phyloP scores from a whole-genome alignment of 30 jellyfish, hydroid and myxozoan species.

The Aurelia sp. region DNA sequence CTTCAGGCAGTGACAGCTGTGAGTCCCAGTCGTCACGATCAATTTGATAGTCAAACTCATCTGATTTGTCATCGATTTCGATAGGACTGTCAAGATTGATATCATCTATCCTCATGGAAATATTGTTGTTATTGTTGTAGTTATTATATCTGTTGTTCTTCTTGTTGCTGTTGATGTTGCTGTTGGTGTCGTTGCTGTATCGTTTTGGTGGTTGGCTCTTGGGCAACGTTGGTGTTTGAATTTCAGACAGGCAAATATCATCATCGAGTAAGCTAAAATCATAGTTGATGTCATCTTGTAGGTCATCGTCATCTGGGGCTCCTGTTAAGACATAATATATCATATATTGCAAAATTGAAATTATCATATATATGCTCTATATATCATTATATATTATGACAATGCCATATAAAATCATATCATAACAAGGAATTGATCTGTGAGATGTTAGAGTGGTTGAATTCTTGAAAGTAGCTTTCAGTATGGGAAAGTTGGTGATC shows the following conservation, averaged over 20 bases:
- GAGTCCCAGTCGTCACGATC: background rate
- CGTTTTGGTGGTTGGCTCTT: too few relatives aligned
- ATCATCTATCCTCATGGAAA: background rate
- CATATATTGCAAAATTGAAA: too few relatives aligned
- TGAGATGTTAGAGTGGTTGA: too few relatives aligned
- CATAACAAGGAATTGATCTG: too few relatives aligned
- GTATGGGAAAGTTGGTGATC: too few relatives aligned
- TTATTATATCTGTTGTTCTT: too few relatives aligned
- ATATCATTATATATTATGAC: too few relatives aligned
- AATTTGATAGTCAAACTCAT: background rate
- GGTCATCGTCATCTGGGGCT: background rate
- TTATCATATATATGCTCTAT: too few relatives aligned
- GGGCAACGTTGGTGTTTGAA: background rate
- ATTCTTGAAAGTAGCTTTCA: too few relatives aligned
- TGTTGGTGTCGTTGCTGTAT: background rate
- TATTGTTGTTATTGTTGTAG: too few relatives aligned
- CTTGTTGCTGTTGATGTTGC: background rate
- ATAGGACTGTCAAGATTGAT: background rate
- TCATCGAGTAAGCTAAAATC: conserved; percentile 15
- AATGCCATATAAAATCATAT: too few relatives aligned
- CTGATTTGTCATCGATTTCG: background rate
- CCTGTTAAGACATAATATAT: too few relatives aligned
- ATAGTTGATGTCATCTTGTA: background rate
- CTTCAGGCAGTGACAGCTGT: background rate
- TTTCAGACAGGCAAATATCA: background rate